These are phyloP conservation scores for Suillia variegata DNA, from an alignment of 2,888 invertebrate species.

Conservation along the genomic window DNA sequence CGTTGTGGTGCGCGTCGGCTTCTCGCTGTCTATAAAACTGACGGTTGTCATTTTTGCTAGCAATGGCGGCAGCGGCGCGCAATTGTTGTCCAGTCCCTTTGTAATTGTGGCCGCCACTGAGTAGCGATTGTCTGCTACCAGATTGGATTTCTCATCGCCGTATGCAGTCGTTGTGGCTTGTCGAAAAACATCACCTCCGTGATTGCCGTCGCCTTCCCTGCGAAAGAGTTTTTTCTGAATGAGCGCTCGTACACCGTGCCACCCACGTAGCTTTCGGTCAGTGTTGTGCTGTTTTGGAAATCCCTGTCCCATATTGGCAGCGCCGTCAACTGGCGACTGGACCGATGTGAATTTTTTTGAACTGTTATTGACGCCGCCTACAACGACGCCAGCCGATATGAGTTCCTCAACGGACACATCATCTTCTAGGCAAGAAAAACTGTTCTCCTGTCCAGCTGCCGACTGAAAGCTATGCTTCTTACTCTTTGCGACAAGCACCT, in stretches of 20 bases:
- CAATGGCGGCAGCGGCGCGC: too few relatives aligned
- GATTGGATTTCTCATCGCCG: constrained; percentile 58
- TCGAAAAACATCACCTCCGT: constrained; percentile 30
- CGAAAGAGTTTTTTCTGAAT: constrained; percentile 61
- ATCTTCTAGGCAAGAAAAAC: constrained; percentile 57
- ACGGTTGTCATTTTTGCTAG: constrained; percentile 27
- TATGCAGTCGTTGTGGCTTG: constrained; percentile 27
- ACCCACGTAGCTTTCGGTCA: constrained; percentile 58
- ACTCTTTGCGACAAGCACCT: constrained; percentile 56
- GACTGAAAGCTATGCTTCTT: constrained; percentile 59
- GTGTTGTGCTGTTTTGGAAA: constrained; percentile 61
- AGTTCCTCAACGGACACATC: constrained; percentile 60
- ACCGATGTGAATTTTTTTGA: constrained; percentile 37
- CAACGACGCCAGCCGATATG: constrained; percentile 39
- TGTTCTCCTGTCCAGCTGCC: constrained; percentile 55
- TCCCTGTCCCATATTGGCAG: constrained; percentile 56
- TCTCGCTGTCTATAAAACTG: constrained; percentile 30
- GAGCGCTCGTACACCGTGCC: constrained; percentile 60
- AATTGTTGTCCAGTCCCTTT: constrained; percentile 33
- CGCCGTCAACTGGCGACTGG: constrained; percentile 20
- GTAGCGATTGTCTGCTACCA: constrained; percentile 50
- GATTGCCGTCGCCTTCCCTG: constrained; percentile 35
- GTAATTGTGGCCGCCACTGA: constrained; percentile 37
- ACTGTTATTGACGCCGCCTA: constrained; percentile 13
- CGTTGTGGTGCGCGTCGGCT: constrained; percentile 12